These are phyloP conservation scores for Anguilla obscura DNA, from an alignment of 2,797 vertebrate genomes.

Conservation along the genomic window DNA sequence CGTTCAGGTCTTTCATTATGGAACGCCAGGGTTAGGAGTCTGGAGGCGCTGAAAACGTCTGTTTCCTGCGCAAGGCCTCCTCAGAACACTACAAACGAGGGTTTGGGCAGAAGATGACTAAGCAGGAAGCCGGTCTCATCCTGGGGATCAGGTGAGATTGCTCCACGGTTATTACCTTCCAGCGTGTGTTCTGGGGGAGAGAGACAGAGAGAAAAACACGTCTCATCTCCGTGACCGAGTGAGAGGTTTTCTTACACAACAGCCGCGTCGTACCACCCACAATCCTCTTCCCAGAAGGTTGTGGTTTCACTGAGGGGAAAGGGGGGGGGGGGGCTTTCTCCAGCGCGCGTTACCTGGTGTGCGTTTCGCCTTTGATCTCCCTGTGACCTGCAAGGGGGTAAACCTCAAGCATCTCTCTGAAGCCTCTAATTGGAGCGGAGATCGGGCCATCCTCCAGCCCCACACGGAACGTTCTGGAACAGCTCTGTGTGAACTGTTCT, in stretches of 20 bases:
- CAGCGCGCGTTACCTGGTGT: slow-evolving; percentile 35
- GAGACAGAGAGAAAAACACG: neutral
- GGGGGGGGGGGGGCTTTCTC: slow-evolving; percentile 33
- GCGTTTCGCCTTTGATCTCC: slow-evolving; percentile 50
- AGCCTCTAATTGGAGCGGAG: slow-evolving; percentile 43
- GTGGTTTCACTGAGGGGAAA: slow-evolving; percentile 43
- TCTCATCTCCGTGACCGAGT: neutral
- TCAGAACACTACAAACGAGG: slow-evolving; percentile 75
- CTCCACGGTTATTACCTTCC: neutral
- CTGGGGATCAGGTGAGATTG: slow-evolving; percentile 70
- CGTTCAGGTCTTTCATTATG: neutral
- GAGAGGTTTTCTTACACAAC: slow-evolving; percentile 38
- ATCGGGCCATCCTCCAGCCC: slow-evolving; percentile 39
- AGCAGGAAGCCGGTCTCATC: slow-evolving; percentile 71
- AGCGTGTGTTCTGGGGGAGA: neutral
- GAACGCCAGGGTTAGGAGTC: neutral
- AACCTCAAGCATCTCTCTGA: slow-evolving; percentile 43
- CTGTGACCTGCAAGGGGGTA: slow-evolving; percentile 35
- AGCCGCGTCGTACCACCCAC: slow-evolving; percentile 33
- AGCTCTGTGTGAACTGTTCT: slow-evolving; percentile 42
- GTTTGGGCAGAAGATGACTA: slow-evolving; percentile 74
- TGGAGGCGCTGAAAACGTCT: neutral
- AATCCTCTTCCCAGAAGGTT: slow-evolving; percentile 46
- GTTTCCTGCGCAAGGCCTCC: slow-evolving; percentile 57
- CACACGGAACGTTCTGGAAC: slow-evolving; percentile 22